Base-by-base conservation (phyloP, 2,113 vertebrate genomes). In the Centropristis striata region DNA sequence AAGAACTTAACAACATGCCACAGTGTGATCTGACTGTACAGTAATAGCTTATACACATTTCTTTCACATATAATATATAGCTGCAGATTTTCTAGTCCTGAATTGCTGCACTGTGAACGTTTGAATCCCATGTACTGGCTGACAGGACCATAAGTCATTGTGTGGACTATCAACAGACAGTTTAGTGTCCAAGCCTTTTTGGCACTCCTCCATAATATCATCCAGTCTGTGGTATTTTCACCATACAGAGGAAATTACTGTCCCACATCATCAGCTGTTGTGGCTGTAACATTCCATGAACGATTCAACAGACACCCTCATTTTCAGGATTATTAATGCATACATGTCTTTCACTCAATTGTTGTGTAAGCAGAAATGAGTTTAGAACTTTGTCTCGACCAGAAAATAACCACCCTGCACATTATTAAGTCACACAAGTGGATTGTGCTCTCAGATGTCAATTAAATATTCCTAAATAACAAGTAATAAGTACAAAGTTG, bases 201-300 rank as follows among this genome's bases (percentile, higher is more conserved):
- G 50, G 74, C 54, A 27, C 1, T 55, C 18, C 27, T 82, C 44
- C 44, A 60, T 28, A 39, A 41, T 46, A 27, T 53, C 46, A 83
- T 70, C 46, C 50, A 41, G 18, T 67, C 51, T 80, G 36, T 65
- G 23, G 57, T 66, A 72, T 83, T 84, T 84, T 71, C n/a, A 42
- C 28, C 18, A 50, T 20, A 71, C 58, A 80, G 68, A 76, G 66
- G 71, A 83, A 55, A 87, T 73, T 6, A 79, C 47, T 74, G 65
- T 59, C 16, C 67, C 46, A 25, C 41, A 68, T 76, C 51, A 65
- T 84, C 80, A 72, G 73, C 65, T 75, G 73, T 47, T 85, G 47
- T 53, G 54, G 18, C 27, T 39, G 10, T 66, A 42, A 66, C 28
- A 53, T 58, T 75, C 46, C 61, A 41, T 14, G 15, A 80, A 23